A percentile compares a stretch with the other conserved stretches of the same genome.
phyloP scores from a whole-genome alignment of 2,888 invertebrate genomes.

The Lumbricus terrestris region DNA sequence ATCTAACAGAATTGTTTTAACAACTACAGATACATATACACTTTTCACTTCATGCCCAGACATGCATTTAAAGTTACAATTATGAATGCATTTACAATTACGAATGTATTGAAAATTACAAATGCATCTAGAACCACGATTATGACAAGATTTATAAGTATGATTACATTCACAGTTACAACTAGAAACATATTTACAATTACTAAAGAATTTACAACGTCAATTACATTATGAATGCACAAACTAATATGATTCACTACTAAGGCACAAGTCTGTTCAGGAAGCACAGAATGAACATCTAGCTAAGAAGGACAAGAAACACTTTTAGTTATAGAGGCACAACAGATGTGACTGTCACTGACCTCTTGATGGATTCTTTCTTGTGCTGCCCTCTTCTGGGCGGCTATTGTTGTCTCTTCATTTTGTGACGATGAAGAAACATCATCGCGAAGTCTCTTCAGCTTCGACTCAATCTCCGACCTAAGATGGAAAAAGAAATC shows the following conservation, averaged over 20 bases:
- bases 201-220: not conserved
- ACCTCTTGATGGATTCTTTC: constrained; percentile 49
- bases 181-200: not conserved
- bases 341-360: not conserved
- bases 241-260: no score
- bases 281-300: not conserved
- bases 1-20: not conserved
- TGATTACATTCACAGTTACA: not conserved
- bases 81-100: no score
- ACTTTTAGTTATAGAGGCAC: not conserved
- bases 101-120: no score
- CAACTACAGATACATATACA: no score
- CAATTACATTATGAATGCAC: not conserved
- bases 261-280: not conserved
- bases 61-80: no score
- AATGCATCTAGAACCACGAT: no score
- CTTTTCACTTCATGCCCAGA: no score
- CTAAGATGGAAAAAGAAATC: constrained; percentile 35
- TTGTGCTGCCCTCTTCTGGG: constrained; percentile 48
- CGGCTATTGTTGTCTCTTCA: constrained; percentile 48
- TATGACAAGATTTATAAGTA: no score
- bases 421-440: constrained; percentile 47
- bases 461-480: constrained; percentile 47
- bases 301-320: not conserved
- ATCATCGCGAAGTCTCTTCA: constrained; percentile 49